These are phyloP conservation scores for Alligator mississippiensis DNA, from an alignment of 2,113 vertebrate genomes.

Conservation along the genomic window DNA sequence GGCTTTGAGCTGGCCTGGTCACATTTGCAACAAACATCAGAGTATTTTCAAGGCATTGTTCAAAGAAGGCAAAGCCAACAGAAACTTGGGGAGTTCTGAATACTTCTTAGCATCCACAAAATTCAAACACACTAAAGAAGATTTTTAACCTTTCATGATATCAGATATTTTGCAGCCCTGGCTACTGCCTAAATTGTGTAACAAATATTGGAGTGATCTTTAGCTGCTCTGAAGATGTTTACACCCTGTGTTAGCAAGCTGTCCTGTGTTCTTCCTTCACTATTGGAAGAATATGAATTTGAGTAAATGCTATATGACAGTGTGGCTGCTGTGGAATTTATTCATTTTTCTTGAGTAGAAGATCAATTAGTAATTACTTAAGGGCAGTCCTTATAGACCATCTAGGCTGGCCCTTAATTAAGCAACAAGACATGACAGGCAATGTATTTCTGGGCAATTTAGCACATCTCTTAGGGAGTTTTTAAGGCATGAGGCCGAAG, in stretches of 20 bases:
- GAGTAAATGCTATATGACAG: slow-evolving; percentile 67
- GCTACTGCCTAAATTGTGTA: background rate
- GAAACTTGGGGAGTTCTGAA: background rate
- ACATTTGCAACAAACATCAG: background rate
- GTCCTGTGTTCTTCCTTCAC: slow-evolving; percentile 12
- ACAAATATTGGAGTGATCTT: background rate
- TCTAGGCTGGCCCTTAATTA: slow-evolving; percentile 78
- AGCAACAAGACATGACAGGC: slow-evolving; percentile 81
- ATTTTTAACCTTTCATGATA: background rate
- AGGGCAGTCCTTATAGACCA: slow-evolving; percentile 70
- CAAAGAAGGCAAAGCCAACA: background rate
- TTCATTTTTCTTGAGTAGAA: slow-evolving; percentile 69
- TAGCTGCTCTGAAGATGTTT: slow-evolving; percentile 11
- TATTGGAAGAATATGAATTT: slow-evolving; percentile 45
- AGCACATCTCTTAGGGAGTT: slow-evolving; percentile 79
- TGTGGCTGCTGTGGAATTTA: slow-evolving; percentile 39
- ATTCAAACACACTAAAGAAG: background rate
- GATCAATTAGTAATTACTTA: slow-evolving; percentile 77
- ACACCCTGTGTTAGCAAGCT: background rate
- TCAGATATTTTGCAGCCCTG: background rate
- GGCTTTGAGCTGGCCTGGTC: background rate
- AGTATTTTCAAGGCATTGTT: background rate
- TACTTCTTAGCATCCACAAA: background rate
- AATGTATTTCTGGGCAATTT: slow-evolving; percentile 82
- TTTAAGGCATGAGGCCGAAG: slow-evolving; percentile 77